Percentiles rank a stretch among this genome's conserved stretches.
phyloP scores from a whole-genome alignment of 2,888 invertebrate species.

The Lathronympha strigana region DNA sequence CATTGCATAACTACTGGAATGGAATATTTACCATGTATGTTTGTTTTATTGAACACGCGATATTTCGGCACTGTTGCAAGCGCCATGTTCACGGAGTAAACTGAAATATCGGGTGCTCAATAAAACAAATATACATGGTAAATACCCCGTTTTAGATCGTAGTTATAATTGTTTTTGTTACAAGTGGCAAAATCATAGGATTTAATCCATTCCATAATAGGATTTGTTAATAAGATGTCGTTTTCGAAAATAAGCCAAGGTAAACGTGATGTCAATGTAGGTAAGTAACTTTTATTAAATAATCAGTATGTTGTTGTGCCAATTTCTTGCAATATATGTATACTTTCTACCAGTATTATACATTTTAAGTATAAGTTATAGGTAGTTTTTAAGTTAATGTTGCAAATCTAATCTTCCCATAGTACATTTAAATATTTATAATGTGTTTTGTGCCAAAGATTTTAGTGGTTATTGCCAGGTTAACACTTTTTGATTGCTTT shows the following conservation, averaged over 20 bases:
- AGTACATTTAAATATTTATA: background rate
- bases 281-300: background rate
- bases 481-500: background rate
- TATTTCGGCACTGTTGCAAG: no score
- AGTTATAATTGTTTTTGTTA: no score
- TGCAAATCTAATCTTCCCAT: constrained; percentile 18
- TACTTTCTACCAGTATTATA: background rate
- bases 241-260: background rate
- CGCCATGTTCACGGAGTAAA: no score
- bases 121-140: no score
- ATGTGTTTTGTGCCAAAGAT: constrained; percentile 27
- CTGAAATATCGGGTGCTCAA: no score
- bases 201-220: background rate
- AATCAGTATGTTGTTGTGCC: constrained; percentile 15
- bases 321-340: constrained; percentile 3
- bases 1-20: no score
- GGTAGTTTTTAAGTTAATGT: background rate
- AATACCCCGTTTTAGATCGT: no score
- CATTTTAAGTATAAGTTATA: background rate
- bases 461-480: constrained; percentile 4
- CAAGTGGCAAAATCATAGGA: no score
- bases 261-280: background rate
- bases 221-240: background rate
- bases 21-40: no score
- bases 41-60: no score